Evolutionary conservation across 2,888 invertebrate genomes (phyloP).

Genomic region (Heliconius cydno): DNA sequence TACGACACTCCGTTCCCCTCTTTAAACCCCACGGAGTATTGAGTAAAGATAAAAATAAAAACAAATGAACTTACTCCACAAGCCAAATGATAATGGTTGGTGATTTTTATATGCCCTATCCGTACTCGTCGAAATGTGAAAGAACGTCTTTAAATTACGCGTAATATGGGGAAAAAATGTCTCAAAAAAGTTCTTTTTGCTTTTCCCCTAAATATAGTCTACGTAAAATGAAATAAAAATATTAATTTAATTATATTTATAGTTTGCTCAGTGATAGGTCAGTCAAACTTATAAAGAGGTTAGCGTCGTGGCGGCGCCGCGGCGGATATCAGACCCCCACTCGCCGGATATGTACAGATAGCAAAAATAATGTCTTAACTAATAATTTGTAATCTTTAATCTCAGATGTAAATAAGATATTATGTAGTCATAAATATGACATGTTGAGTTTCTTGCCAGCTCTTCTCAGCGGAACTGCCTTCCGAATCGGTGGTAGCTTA

Average conservation of each 20-base stretch:
- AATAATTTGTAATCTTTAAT: not conserved
- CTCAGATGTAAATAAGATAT: no score
- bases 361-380: constrained; percentile 50
- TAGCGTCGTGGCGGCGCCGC: constrained; percentile 73
- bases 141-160: not conserved
- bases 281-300: constrained; percentile 78
- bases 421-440: no score
- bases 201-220: not conserved
- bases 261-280: constrained; percentile 62
- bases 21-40: not conserved
- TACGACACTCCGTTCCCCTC: not conserved
- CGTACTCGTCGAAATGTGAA: not conserved
- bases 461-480: no score
- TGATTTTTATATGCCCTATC: no score
- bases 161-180: not conserved
- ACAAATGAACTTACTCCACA: no score
- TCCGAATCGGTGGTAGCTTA: no score
- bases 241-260: constrained; percentile 69
- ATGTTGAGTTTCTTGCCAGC: no score
- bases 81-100: no score
- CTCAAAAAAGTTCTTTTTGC: not conserved
- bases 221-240: constrained; percentile 34
- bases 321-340: constrained; percentile 68
- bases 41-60: not conserved
- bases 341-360: constrained; percentile 66